phyloP scores from a whole-genome alignment of 2,797 vertebrate species.

The Rhinophrynus dorsalis region DNA sequence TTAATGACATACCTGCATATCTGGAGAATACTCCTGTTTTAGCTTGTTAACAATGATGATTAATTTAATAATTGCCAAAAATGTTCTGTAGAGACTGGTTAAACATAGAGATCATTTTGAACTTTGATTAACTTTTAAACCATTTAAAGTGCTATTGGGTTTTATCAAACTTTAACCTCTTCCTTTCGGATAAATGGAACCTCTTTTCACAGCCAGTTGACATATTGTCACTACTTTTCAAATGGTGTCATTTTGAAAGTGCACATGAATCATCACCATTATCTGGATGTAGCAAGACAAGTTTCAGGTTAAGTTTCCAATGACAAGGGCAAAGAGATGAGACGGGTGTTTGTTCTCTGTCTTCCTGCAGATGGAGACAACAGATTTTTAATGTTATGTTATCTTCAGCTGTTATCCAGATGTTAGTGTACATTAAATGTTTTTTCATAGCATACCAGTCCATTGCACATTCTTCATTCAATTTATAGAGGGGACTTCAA shows the following conservation, averaged over 20 bases:
- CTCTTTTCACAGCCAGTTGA: too few relatives aligned
- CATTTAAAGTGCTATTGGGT: too few relatives aligned
- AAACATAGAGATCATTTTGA: too few relatives aligned
- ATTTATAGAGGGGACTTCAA: not conserved
- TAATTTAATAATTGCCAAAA: too few relatives aligned
- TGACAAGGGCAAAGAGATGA: conserved; percentile 3
- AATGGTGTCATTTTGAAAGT: too few relatives aligned
- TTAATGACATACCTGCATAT: too few relatives aligned
- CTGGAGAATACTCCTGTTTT: too few relatives aligned
- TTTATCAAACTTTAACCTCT: too few relatives aligned
- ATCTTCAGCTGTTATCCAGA: conserved; percentile 13
- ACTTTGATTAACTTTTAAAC: too few relatives aligned
- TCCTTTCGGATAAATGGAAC: too few relatives aligned
- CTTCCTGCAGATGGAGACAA: conserved; percentile 25
- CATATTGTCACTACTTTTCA: not conserved
- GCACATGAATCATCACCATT: not conserved
- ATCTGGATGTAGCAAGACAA: not conserved
- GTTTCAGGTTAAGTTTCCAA: not conserved
- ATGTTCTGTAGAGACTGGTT: too few relatives aligned
- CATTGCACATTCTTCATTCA: not conserved
- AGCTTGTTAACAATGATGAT: too few relatives aligned
- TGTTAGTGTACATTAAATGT: not conserved
- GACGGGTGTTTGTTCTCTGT: not conserved
- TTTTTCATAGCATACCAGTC: not conserved
- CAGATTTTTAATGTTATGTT: not conserved